Conservation (phyloP, 2,888 invertebrate species). For the Erpobdella octoculata region DNA sequence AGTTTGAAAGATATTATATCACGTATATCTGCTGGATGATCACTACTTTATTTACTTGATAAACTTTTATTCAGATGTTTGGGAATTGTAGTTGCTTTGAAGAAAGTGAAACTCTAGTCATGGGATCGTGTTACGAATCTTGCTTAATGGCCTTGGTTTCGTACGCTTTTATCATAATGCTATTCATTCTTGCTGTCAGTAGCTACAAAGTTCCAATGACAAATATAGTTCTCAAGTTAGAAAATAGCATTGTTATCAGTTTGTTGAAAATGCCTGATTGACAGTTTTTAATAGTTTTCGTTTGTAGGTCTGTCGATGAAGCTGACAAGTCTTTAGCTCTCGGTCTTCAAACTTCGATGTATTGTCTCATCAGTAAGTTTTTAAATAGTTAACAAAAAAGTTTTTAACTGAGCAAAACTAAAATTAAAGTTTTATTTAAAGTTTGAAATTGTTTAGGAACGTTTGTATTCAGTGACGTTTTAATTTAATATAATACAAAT, state of each 20-base stretch:
- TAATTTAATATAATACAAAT: not conserved
- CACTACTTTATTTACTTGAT: not conserved
- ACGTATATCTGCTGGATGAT: too few relatives aligned
- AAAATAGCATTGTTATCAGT: not conserved
- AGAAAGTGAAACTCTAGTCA: too few relatives aligned
- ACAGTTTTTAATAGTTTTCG: not conserved
- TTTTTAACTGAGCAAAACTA: too few relatives aligned
- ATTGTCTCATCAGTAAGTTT: slow-evolving; percentile 14
- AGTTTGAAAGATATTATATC: too few relatives aligned
- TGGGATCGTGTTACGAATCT: slow-evolving; percentile 13
- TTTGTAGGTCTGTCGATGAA: slow-evolving; percentile 16
- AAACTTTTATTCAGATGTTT: slow-evolving; percentile 4
- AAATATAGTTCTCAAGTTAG: slow-evolving; percentile 22
- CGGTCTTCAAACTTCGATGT: not conserved
- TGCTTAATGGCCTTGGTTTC: not conserved
- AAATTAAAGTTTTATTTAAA: too few relatives aligned
- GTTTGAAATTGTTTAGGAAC: not conserved
- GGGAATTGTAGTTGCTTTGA: slow-evolving; percentile 11
- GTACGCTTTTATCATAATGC: not conserved
- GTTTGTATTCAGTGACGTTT: not conserved
- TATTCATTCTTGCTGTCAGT: slow-evolving; percentile 5
- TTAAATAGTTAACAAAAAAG: too few relatives aligned
- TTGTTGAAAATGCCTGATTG: too few relatives aligned
- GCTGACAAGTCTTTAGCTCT: slow-evolving; percentile 23
- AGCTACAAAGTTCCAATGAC: slow-evolving; percentile 29